Evolutionary conservation across 1,140 invertebrate species (phyloP).

Genomic region (Charaxes varanes): DNA sequence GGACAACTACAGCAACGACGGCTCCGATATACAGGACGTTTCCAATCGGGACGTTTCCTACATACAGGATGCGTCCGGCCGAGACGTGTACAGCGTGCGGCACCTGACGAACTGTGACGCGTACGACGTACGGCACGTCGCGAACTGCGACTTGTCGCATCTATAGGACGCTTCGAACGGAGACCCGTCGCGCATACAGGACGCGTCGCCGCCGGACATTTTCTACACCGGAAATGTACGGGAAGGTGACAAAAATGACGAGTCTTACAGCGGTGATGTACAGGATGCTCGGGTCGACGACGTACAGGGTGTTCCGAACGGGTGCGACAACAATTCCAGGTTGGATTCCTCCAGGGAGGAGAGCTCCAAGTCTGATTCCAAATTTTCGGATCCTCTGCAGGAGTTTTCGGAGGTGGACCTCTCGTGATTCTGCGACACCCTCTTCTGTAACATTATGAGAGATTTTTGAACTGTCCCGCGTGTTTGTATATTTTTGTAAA

Average conservation of each 20-base stretch:
- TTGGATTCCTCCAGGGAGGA: slow-evolving; percentile 17
- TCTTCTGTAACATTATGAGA: slow-evolving; percentile 40
- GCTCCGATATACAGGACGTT: slow-evolving; percentile 21
- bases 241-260: background rate
- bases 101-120: too few species aligned
- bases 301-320: slow-evolving; percentile 1
- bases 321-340: too few species aligned
- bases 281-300: background rate
- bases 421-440: slow-evolving; percentile 47
- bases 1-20: slow-evolving; percentile 29
- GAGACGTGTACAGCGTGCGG: too few species aligned
- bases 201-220: background rate
- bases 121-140: slow-evolving; percentile 34
- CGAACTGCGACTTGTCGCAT: slow-evolving; percentile 26
- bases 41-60: slow-evolving; percentile 3
- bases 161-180: slow-evolving; percentile 13
- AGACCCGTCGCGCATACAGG: slow-evolving; percentile 1
- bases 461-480: slow-evolving; percentile 30
- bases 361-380: slow-evolving; percentile 21
- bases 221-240: background rate
- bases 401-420: slow-evolving; percentile 51
- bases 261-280: background rate
- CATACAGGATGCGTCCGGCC: background rate
- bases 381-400: slow-evolving; percentile 37
- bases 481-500: too few species aligned